phyloP scores from a whole-genome alignment of 2,113 vertebrate species.

The Archilochus colubris region DNA sequence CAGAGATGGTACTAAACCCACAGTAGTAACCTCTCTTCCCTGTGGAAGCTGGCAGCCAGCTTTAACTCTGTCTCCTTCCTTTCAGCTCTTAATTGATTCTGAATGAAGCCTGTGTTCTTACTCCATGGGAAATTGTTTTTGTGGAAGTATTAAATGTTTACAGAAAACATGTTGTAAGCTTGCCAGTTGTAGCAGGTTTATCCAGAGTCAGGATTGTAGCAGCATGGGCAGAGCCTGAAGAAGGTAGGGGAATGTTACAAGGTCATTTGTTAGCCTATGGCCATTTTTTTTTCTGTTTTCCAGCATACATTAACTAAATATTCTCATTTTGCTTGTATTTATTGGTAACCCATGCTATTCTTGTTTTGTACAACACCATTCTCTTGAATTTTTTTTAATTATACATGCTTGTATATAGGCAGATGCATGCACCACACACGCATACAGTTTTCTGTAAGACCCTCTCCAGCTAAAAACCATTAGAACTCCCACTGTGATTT shows the following conservation, averaged over 20 bases:
- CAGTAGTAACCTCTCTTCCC: neutral
- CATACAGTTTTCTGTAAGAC: neutral
- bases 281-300: neutral
- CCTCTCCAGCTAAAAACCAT: neutral
- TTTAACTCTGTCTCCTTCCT: neutral
- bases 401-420: neutral
- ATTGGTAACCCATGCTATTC: neutral
- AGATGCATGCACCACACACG: neutral
- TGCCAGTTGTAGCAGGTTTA: neutral
- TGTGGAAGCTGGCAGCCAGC: neutral
- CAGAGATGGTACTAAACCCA: accelerated
- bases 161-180: neutral
- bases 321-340: neutral
- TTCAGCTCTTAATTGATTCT: neutral
- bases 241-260: neutral
- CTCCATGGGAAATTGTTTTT: neutral
- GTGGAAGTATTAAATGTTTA: neutral
- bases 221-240: neutral
- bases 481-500: neutral
- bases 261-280: neutral
- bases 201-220: neutral
- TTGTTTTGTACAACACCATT: neutral
- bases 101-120: neutral
- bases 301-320: neutral
- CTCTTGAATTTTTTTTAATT: neutral